These are phyloP conservation scores for Centruroides sculpturatus DNA, from an alignment of 1,140 invertebrate genomes.

Conservation along the genomic window DNA sequence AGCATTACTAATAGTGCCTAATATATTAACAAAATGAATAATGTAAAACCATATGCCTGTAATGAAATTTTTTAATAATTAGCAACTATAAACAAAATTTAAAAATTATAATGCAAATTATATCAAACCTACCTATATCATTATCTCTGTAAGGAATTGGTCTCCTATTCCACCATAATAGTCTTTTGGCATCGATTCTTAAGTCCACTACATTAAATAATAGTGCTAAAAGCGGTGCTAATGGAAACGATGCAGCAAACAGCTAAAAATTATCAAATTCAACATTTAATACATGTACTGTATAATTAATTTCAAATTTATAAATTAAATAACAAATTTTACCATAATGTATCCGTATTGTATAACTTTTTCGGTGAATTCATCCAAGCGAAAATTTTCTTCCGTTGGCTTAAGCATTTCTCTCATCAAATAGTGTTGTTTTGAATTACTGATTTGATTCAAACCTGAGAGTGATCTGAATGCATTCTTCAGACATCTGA, in stretches of 20 bases:
- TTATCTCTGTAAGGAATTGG: constrained; percentile 30
- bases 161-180: constrained; percentile 31
- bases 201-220: constrained; percentile 29
- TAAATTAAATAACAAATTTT: constrained; percentile 2
- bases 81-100: too few relatives aligned
- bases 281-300: not conserved
- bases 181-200: constrained; percentile 29
- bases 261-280: constrained; percentile 23
- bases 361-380: constrained; percentile 35
- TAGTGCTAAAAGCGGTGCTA: constrained; percentile 31
- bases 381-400: constrained; percentile 30
- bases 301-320: too few relatives aligned
- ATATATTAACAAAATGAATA: constrained; percentile 29
- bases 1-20: constrained; percentile 31
- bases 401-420: constrained; percentile 27
- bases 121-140: constrained; percentile 27
- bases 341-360: constrained; percentile 34
- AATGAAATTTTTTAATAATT: constrained; percentile 4
- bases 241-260: constrained; percentile 33
- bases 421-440: constrained; percentile 18
- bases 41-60: constrained; percentile 34
- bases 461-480: too few relatives aligned
- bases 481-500: too few relatives aligned
- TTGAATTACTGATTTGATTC: not conserved
- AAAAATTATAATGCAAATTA: too few relatives aligned